Percentiles rank a stretch among this genome's conserved stretches.
Evolutionary conservation across 2,113 vertebrate genomes (phyloP).

Genomic region (Rostratula benghalensis): DNA sequence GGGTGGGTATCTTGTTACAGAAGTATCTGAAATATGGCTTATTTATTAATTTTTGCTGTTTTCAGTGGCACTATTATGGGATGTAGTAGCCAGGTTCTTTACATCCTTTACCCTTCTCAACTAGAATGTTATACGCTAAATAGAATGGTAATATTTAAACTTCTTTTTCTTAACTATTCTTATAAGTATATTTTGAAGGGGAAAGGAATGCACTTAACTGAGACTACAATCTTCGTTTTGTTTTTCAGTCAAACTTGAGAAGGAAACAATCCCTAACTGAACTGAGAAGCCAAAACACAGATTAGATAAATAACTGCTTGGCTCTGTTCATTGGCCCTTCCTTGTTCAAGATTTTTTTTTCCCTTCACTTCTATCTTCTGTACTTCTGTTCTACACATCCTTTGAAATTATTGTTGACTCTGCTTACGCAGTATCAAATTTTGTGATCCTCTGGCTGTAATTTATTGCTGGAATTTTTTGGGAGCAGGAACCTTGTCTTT

Average conservation of each 20-base stretch:
- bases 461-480: background rate
- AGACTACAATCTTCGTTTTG: background rate
- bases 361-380: background rate
- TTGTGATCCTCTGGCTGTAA: background rate
- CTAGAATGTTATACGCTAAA: background rate
- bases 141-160: background rate
- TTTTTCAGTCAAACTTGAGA: background rate
- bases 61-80: background rate
- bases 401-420: background rate
- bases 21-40: background rate
- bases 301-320: background rate
- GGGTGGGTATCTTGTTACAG: background rate
- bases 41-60: background rate
- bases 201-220: accelerated
- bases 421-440: background rate
- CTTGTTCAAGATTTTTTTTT: background rate
- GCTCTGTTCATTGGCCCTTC: background rate
- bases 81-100: background rate
- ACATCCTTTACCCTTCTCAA: background rate
- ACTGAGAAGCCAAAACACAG: background rate
- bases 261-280: background rate
- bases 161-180: background rate
- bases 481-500: background rate
- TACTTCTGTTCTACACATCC: background rate
- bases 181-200: background rate